Evolutionary conservation across 2,888 invertebrate species (phyloP), one percentile per base, ranked within the genome.

Genomic region (Ischnura elegans): DNA sequence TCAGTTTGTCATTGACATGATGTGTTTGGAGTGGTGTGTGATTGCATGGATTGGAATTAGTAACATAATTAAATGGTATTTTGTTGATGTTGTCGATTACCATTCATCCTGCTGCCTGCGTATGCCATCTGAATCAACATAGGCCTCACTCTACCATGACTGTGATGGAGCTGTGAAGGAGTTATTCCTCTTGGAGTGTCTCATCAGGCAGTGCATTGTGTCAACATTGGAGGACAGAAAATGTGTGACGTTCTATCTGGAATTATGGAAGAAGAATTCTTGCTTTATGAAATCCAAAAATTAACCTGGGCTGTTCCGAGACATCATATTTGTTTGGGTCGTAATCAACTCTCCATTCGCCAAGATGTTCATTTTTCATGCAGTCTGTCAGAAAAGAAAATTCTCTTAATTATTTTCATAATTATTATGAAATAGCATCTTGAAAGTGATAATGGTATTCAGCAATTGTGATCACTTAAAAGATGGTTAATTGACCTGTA

Each of bases 101-200:
- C 86, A 45, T 86, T 86, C 86, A 86, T 61, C 90, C 61, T n/a
- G 61, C 19, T 66, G 90, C n/a, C n/a, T 90, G 90, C 55, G 43
- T 43, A 61, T 43, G 43, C 90, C 90, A 43, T 43, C 90, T 61
- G 61, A 61, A 61, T 43, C 43, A 61, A 61, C 55, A 25, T 90
- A 90, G 90, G 90, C 90, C 90, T 42, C 90, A 90, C 61, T 90
- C 90, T 13, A 66, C 90, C 90, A 90, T 90, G 90, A 90, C 90
- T 61, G 90, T 90, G 90, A 61, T 90, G 90, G 90, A 90, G 90
- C 90, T 90, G 90, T 90, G 90, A 90, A n/a, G 90, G 90, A 90
- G 42, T n/a, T 29, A 36, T 76, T 8, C 10, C 76, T 76, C 76
- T 25, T 21, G 90, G 61, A 36, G 43, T 45, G 25, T 43, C 55